phyloP scores from a whole-genome alignment of 2,888 invertebrate species.

The Acleris holmiana region DNA sequence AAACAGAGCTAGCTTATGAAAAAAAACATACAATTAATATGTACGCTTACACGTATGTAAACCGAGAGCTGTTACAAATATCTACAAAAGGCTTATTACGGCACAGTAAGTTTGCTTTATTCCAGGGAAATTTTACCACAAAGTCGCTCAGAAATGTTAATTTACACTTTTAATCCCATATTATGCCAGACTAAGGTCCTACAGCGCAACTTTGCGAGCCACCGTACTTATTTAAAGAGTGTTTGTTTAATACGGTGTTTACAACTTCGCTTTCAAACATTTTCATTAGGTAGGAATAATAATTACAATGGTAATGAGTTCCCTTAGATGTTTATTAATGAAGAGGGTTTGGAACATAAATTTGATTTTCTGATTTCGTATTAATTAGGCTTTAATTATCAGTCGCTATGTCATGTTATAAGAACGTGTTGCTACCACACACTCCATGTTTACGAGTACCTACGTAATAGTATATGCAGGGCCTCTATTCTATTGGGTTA shows the following conservation, averaged over 20 bases:
- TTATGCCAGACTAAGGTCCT: slow-evolving; percentile 5
- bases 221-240: slow-evolving; percentile 17
- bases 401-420: too few relatives aligned
- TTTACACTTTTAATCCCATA: slow-evolving; percentile 14
- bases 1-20: too few relatives aligned
- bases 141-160: slow-evolving; percentile 5
- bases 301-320: slow-evolving; percentile 35
- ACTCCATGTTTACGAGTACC: too few relatives aligned
- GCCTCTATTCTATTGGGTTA: too few relatives aligned
- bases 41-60: neutral
- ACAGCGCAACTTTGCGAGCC: slow-evolving; percentile 10
- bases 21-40: too few relatives aligned
- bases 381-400: slow-evolving; percentile 1
- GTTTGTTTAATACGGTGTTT: slow-evolving; percentile 24
- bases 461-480: too few relatives aligned
- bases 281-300: slow-evolving; percentile 32
- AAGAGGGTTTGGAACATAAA: slow-evolving; percentile 23
- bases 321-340: slow-evolving; percentile 30
- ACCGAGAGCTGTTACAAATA: neutral
- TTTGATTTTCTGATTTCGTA: slow-evolving; percentile 22
- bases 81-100: neutral
- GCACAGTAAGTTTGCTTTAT: neutral
- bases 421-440: too few relatives aligned
- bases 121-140: neutral
- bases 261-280: slow-evolving; percentile 25